phyloP scores from a whole-genome alignment of 2,797 vertebrate genomes.

The Crax fasciolata region DNA sequence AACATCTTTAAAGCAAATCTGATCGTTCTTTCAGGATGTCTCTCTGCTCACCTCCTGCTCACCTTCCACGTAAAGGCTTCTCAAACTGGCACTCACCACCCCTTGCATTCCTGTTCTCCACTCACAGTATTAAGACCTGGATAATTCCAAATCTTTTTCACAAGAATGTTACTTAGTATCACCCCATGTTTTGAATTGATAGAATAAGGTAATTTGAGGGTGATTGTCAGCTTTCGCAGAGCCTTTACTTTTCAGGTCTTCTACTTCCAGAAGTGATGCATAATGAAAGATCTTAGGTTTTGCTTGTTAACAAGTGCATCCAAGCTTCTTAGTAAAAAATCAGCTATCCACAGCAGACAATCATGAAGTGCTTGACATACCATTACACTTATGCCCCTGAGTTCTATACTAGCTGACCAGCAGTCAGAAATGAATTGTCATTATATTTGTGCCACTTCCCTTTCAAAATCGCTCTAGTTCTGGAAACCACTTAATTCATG shows the following conservation, averaged over 20 bases:
- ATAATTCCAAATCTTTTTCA: no score
- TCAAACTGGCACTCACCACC: neutral
- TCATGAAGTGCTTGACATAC: neutral
- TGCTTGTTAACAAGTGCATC: neutral
- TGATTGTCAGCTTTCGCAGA: neutral
- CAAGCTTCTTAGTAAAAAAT: neutral
- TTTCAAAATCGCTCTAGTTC: neutral
- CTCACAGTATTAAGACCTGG: neutral
- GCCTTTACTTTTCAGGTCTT: neutral
- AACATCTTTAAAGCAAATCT: neutral
- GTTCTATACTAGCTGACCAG: neutral
- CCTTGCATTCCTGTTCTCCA: neutral
- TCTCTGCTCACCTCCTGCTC: neutral
- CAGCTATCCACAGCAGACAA: neutral
- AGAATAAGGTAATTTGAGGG: neutral
- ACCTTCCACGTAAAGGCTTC: neutral
- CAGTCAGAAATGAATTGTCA: neutral
- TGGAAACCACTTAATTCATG: neutral
- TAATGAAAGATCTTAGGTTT: neutral
- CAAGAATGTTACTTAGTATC: neutral
- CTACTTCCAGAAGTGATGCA: neutral
- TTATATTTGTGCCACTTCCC: neutral
- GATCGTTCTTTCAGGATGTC: accelerated
- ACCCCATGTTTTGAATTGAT: neutral
- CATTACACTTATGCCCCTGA: neutral